Evolutionary conservation across 1,140 invertebrate genomes (phyloP), one percentile per base, ranked within the genome.

Genomic region (Trachelipus rathkii): DNA sequence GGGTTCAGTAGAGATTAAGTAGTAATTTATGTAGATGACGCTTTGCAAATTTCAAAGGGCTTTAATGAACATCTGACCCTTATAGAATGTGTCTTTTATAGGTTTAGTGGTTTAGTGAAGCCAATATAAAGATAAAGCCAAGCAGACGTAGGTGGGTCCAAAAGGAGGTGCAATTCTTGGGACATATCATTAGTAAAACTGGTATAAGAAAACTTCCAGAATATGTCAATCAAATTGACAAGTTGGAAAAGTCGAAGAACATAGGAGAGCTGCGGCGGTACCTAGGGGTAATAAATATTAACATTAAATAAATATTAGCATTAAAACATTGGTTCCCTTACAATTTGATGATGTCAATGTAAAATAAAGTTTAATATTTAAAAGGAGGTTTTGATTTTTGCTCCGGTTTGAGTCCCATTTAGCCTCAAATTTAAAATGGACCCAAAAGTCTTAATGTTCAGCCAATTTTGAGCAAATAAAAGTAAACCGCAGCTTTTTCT

Each of bases 1-100:
- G 21, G 15, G 15, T 23, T 66, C 7, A n/a, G 15, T 66, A n/a
- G 7, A 23, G 21, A 23, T 23, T 3, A 23, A n/a, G 60, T 66
- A 66, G 15, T 66, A n/a, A 23, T 66, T 66, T 66, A 66, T 23
- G 21, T 66, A 5, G 60, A 66, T 66, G 60, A 66, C 60, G 60
- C 7, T 7, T 23, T 66, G 15, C 5, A 3, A n/a, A 66, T 66
- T n/a, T n/a, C 15, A 5, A n/a, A 23, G 5, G 15, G 15, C 0
- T 66, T 66, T 66, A 23, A 7, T n/a, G 60, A 66, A 23, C 60
- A 66, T 66, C 21, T 66, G 7, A 23, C 33, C 6, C 21, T 66
- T n/a, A 66, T 66, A 3, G 33, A 33, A 6, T 6, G 33, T 33
- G 33, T 33, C 33, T 6, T 23, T 2, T 1, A 66, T 1, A 23